Evolutionary conservation across 2,888 invertebrate species (phyloP), one percentile per base, ranked within the genome.

Genomic region (Unio pictorum): DNA sequence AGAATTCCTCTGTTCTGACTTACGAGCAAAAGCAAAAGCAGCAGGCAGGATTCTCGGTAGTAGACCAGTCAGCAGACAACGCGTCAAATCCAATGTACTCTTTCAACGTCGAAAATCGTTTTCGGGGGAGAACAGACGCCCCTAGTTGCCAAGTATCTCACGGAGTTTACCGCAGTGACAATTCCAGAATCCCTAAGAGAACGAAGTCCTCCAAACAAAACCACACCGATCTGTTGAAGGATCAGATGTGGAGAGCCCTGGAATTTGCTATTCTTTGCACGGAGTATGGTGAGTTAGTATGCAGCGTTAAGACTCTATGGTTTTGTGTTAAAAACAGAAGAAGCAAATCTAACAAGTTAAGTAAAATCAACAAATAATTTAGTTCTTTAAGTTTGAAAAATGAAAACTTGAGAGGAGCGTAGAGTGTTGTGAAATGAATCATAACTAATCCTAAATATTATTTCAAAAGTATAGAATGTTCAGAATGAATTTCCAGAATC

Each of bases 221-320:
- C 61, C 66, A 74, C 55, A 55, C 72, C 11, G 59, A 70, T 58
- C 71, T 80, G 28, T 68, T 75, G 11, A 76, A 80, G 26, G 80
- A 81, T 58, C 82, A 81, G 20, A 74, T 73, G 64, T 68, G 75
- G 68, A 78, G 75, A 61, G 80, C 82, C 0, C 73, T 81, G 69
- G 79, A 82, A 58, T 66, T 77, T 15, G 68, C 79, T 8, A 72
- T 82, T 2, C 62, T 81, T 0, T 73, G 73, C 28, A 68, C 70
- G n/a, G 81, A 80, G 73, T 77, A 77, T 64, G 79, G 81, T 81
- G 72, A 59, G 61, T 64, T 1, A 30, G 34, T 18, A 20, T 61
- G 26, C 4, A 30, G 30, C 4, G 4, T 30, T 30, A 30, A 30
- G 30, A 30, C 30, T 30, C 30, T 30, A 6, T 30, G 30, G 30